phyloP scores from a whole-genome alignment of 2,113 vertebrate species.

The Platycercus adscitus region DNA sequence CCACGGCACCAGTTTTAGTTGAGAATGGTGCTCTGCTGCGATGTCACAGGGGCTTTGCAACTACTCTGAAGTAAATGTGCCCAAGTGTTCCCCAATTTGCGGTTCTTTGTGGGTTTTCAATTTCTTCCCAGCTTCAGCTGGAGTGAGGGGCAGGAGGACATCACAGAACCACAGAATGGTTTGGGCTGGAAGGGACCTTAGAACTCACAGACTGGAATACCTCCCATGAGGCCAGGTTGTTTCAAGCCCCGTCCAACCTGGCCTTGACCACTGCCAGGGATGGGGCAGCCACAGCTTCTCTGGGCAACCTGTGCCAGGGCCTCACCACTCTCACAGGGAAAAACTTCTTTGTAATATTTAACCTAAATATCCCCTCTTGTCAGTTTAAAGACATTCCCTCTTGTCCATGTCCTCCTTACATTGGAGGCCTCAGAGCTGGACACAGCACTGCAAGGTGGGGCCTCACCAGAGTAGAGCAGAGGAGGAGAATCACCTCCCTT shows the following conservation, averaged over 20 bases:
- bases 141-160: rapidly evolving
- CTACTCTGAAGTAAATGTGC: neutral
- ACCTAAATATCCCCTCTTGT: neutral
- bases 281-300: neutral
- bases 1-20: neutral
- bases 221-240: neutral
- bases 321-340: neutral
- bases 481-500: neutral
- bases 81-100: rapidly evolving
- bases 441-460: neutral
- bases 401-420: neutral
- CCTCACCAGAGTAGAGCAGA: neutral
- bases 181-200: neutral
- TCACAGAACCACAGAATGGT: neutral
- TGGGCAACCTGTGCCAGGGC: neutral
- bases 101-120: neutral
- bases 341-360: neutral
- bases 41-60: neutral
- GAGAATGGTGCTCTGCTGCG: neutral
- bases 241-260: neutral
- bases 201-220: neutral
- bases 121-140: neutral
- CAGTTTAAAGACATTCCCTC: neutral
- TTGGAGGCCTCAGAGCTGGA: neutral
- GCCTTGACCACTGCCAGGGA: neutral